These are phyloP conservation scores for Cephus pygmeus DNA, from an alignment of 2,888 invertebrate genomes.

Conservation along the genomic window DNA sequence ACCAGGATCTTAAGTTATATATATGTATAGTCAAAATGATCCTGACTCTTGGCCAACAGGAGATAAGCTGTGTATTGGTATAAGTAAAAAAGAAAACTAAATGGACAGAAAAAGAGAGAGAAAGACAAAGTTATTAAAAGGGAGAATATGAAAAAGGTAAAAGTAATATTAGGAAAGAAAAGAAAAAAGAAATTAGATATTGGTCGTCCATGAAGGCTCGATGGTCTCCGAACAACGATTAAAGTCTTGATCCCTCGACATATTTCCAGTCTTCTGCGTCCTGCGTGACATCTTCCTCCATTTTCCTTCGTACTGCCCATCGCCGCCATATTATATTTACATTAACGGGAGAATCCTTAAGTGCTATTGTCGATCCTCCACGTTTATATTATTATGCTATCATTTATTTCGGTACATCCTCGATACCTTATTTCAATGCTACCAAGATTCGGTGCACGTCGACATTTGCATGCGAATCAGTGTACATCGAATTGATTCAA, in stretches of 20 bases:
- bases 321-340: slow-evolving; percentile 13
- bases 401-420: slow-evolving; percentile 1
- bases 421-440: background rate
- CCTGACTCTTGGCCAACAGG: background rate
- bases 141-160: background rate
- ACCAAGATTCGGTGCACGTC: background rate
- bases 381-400: slow-evolving; percentile 16
- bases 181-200: background rate
- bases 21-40: background rate
- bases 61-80: background rate
- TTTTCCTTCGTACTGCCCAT: background rate
- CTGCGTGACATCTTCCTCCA: background rate
- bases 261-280: background rate
- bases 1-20: background rate
- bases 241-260: background rate
- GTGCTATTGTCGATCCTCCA: slow-evolving; percentile 14
- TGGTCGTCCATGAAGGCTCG: background rate
- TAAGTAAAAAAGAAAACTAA: background rate
- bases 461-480: background rate
- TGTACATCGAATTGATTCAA: background rate
- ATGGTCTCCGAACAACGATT: background rate
- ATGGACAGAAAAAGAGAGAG: background rate
- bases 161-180: background rate
- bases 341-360: slow-evolving; percentile 17
- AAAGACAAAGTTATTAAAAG: background rate